A percentile compares a stretch with the other conserved stretches of the same genome.
Evolutionary conservation across 2,797 vertebrate species (phyloP).

Genomic region (Mastacembelus armatus): DNA sequence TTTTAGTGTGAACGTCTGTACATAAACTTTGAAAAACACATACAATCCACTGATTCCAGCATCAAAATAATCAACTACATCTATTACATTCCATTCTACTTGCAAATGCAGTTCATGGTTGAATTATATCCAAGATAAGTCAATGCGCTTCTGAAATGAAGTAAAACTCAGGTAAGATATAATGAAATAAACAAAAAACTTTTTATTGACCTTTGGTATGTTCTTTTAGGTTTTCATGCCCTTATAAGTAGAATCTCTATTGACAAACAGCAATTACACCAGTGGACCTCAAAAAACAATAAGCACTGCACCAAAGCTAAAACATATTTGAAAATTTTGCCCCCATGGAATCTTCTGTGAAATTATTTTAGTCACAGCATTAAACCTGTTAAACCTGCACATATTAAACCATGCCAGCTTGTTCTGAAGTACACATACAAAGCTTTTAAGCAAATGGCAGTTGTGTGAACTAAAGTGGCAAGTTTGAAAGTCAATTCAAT

Average conservation of each 20-base stretch:
- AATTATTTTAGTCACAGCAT: slow-evolving; percentile 66
- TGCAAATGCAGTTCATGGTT: background rate
- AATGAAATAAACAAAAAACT: slow-evolving; percentile 14
- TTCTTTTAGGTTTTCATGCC: slow-evolving; percentile 21
- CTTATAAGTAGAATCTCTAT: slow-evolving; percentile 17
- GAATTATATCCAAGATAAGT: background rate
- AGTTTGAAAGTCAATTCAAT: slow-evolving; percentile 75
- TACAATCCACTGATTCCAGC: too few relatives aligned
- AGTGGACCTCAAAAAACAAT: slow-evolving; percentile 60
- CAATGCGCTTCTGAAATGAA: background rate
- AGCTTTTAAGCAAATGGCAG: slow-evolving; percentile 79
- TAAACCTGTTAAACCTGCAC: slow-evolving; percentile 69
- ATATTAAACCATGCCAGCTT: slow-evolving; percentile 63
- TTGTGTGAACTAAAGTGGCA: slow-evolving; percentile 75
- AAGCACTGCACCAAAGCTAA: slow-evolving; percentile 38
- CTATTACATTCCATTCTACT: background rate
- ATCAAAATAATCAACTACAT: too few relatives aligned
- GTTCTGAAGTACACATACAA: slow-evolving; percentile 68
- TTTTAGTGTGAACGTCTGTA: background rate
- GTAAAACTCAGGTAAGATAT: background rate
- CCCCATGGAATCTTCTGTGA: slow-evolving; percentile 54
- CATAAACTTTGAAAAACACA: background rate
- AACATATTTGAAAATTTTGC: slow-evolving; percentile 62
- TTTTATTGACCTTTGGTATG: slow-evolving; percentile 6
- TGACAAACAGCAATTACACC: slow-evolving; percentile 52